Percentiles rank a stretch among this genome's conserved stretches.
These are phyloP conservation scores for Eospalax fontanierii DNA, from an alignment of 2,797 vertebrate genomes.

Conservation along the genomic window DNA sequence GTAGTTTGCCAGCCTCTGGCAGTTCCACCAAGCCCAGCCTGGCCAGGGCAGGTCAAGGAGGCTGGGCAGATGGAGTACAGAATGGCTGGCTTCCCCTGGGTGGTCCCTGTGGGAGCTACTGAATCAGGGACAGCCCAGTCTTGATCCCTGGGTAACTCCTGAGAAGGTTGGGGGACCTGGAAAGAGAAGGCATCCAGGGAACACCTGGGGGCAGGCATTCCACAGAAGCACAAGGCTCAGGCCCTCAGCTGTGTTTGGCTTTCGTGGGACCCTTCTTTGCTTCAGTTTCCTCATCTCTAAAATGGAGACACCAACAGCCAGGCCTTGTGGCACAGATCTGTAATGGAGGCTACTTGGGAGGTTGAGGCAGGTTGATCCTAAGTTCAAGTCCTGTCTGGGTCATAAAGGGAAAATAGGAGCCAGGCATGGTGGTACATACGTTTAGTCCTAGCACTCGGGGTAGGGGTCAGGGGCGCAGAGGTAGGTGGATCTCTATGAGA, in stretches of 20 bases:
- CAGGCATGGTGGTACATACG: no score
- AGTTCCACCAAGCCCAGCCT: neutral
- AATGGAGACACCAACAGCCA: neutral
- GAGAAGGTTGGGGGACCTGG: no score
- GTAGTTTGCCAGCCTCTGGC: constrained; percentile 48
- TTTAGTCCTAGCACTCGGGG: no score
- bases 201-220: neutral
- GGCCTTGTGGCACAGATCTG: neutral
- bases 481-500: no score
- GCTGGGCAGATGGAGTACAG: neutral
- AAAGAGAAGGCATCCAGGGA: neutral
- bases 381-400: neutral
- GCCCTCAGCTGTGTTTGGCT: neutral
- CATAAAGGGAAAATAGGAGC: no score
- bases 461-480: no score
- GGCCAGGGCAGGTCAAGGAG: neutral
- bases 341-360: neutral
- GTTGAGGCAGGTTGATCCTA: neutral
- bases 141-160: neutral
- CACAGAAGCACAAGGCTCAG: neutral
- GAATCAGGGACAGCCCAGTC: neutral
- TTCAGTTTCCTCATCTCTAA: constrained; percentile 6
- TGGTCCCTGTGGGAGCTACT: constrained; percentile 34
- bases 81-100: constrained; percentile 58
- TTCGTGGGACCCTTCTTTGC: neutral